Conservation (phyloP, 2,797 vertebrate species). For the Alauda arvensis region DNA sequence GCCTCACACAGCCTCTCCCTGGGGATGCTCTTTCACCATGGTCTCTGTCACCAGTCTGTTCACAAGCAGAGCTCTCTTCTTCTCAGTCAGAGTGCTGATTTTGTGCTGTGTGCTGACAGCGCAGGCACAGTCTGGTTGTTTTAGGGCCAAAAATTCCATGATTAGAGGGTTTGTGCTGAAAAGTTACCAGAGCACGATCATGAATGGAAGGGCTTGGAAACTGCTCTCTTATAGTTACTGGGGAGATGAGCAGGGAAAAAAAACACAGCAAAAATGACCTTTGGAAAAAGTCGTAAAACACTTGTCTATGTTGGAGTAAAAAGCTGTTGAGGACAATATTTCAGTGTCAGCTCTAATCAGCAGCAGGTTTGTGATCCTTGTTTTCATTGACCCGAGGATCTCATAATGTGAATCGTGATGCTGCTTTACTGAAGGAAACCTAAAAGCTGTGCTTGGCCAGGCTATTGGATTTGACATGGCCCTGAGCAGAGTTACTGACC, state of each 20-base stretch:
- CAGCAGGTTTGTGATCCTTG: neutral
- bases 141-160: neutral
- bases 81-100: neutral
- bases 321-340: neutral
- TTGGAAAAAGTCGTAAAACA: neutral
- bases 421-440: neutral
- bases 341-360: neutral
- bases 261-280: neutral
- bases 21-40: neutral
- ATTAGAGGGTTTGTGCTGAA: neutral
- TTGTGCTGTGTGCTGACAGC: neutral
- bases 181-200: neutral
- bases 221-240: neutral
- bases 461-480: neutral
- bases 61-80: neutral
- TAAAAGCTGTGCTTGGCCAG: neutral
- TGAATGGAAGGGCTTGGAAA: neutral
- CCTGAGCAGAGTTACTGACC: neutral
- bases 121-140: neutral
- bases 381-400: neutral
- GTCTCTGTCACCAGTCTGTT: neutral
- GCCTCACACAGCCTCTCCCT: neutral
- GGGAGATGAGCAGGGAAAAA: neutral
- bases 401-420: neutral
- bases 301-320: neutral